These are phyloP conservation scores for Ancistrus triradiatus DNA, from an alignment of 2,113 vertebrate genomes.

Conservation along the genomic window DNA sequence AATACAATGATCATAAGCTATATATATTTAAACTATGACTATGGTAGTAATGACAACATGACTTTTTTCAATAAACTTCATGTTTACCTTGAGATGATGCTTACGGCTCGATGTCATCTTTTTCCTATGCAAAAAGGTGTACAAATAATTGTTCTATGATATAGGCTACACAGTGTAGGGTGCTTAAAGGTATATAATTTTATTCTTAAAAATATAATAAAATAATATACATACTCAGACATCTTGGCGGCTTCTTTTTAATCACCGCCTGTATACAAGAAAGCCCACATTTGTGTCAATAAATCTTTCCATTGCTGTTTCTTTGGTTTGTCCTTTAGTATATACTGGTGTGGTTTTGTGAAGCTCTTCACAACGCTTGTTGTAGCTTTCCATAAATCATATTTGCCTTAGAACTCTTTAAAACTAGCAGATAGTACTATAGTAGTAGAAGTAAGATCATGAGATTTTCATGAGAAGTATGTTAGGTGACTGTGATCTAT, in stretches of 20 bases:
- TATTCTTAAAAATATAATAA: neutral
- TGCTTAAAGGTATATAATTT: too few relatives aligned
- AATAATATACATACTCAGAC: conserved; percentile 68
- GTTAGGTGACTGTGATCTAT: neutral
- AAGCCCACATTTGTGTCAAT: neutral
- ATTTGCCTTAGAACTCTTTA: neutral
- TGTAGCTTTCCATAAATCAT: neutral
- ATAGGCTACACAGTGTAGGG: too few relatives aligned
- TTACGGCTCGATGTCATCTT: conserved; percentile 84
- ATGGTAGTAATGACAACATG: too few relatives aligned
- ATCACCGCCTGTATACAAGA: conserved; percentile 45
- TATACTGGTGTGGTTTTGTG: neutral
- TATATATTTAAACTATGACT: too few relatives aligned
- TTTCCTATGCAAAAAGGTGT: conserved; percentile 69
- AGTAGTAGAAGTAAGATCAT: neutral
- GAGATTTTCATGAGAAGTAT: neutral
- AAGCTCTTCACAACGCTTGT: too few relatives aligned
- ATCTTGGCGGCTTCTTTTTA: conserved; percentile 57
- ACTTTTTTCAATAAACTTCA: neutral
- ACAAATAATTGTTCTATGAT: too few relatives aligned
- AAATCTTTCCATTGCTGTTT: neutral
- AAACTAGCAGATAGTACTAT: neutral
- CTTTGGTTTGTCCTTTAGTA: neutral
- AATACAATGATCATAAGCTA: too few relatives aligned
- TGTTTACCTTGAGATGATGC: conserved; percentile 88